phyloP scores from a whole-genome alignment of 2,888 invertebrate genomes.

The Latrodectus elegans region DNA sequence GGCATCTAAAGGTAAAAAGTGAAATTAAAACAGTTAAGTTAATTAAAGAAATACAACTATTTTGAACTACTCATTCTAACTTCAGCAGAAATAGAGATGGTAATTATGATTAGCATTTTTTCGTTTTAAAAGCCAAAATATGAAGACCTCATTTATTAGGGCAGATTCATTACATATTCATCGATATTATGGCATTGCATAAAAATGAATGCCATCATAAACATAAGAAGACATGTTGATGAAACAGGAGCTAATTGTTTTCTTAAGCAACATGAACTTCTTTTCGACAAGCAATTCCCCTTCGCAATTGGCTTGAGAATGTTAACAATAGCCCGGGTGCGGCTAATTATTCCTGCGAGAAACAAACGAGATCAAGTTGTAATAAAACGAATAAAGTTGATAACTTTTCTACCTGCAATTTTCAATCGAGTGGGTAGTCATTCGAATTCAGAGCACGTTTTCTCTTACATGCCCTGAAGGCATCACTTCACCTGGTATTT shows the following conservation, averaged over 20 bases:
- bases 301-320: slow-evolving; percentile 3
- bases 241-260: not conserved
- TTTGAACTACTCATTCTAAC: too few relatives aligned
- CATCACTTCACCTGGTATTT: slow-evolving; percentile 29
- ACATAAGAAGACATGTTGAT: too few relatives aligned
- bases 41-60: too few relatives aligned
- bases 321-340: slow-evolving; percentile 16
- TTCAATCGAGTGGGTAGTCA: slow-evolving; percentile 9
- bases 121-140: too few relatives aligned
- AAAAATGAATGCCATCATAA: too few relatives aligned
- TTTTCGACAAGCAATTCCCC: slow-evolving; percentile 8
- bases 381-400: not conserved
- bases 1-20: too few relatives aligned
- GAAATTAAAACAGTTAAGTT: too few relatives aligned
- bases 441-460: slow-evolving; percentile 27
- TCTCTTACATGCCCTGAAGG: not conserved
- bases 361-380: slow-evolving; percentile 34
- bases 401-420: not conserved
- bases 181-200: too few relatives aligned
- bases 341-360: slow-evolving; percentile 34
- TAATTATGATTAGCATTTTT: too few relatives aligned
- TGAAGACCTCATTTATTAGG: too few relatives aligned
- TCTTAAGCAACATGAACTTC: not conserved
- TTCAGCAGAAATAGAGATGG: too few relatives aligned
- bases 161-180: too few relatives aligned